Base-by-base conservation (phyloP, 2,113 vertebrate species). In the Crotalus horridus region DNA sequence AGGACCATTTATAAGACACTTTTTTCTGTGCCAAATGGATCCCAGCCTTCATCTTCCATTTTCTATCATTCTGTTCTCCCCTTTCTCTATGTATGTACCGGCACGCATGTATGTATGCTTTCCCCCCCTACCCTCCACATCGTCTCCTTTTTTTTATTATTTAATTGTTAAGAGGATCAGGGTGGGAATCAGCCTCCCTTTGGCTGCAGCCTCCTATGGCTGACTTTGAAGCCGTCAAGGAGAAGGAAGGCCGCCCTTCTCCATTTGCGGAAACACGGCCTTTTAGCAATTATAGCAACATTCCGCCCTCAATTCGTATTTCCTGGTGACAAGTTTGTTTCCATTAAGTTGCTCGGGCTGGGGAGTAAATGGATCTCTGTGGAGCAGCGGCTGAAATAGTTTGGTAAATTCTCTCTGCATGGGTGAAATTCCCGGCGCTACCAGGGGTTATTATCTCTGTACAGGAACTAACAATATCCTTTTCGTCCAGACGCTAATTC, bases 381-480 rank as follows among this genome's bases (percentile, higher is more conserved):
- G 0, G 13, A 88, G 87, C 89, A 88, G 53, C 9, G 94, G 92
- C 21, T 29, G 94, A 95, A 93, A 33, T 89, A n/a, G 95, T 94
- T 94, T 91, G 0, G 94, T 93, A 94, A 95, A 95, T 96, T 96
- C 96, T 97, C 96, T 96, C 96, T 96, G 97, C 96, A 96, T 96
- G 97, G 96, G 96, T 95, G 96, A 96, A 96, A 96, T 96, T 96
- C 96, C 96, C 96, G 92, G 94, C 4, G 94, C 96, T 97, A 94
- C 96, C 51, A 95, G 96, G 94, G 96, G 95, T 97, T 96, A 94
- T 97, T 96, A 97, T 97, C 97, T 96, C 93, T 39, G 0, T 33
- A 95, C 97, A 97, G 97, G 97, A 97, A 97, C 96, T 96, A 93
- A 95, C 97, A 97, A 97, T 97, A 97, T 97, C 97, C 97, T 97